Evolutionary conservation across 2,888 invertebrate genomes (phyloP), one percentile per base, ranked within the genome.

Genomic region (Tipula lateralis): DNA sequence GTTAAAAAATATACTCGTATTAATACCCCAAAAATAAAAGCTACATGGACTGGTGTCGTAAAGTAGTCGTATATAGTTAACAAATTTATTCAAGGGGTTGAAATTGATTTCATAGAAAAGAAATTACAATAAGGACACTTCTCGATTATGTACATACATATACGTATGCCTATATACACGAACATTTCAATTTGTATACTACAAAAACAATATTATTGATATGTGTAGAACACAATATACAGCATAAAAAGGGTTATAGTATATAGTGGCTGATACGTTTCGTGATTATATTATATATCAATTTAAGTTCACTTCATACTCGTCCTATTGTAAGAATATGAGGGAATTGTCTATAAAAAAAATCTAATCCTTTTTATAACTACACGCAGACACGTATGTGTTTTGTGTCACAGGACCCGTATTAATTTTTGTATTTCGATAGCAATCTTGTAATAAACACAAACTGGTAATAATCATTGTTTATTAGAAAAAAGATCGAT

Each of bases 41-140:
- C 7, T 6, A 66, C 19, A 66, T 66, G 66, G 24, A 12, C 24
- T 66, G 66, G 24, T 66, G 66, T 19, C 24, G 66, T 66, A 66
- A 66, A 66, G 66, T 66, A 66, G 66, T 66, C 66, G 19, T 66
- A 66, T 66, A 66, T 66, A 66, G 24, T 66, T 66, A 66, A 66
- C 66, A 66, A 66, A 66, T 66, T 66, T 66, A 66, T 66, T 66
- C 24, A 66, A 66, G 66, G 66, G 66, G 66, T 66, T 66, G 66
- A 66, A 66, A 66, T 66, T 66, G 66, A 66, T 66, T 24, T 66
- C 24, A 66, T 66, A 66, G 24, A 24, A 66, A 66, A 66, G 66
- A 66, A 66, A 66, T 66, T 66, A 66, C 24, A 66, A 66, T 66
- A 66, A 66, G 66, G 24, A 66, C 66, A 66, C 66, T 66, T 66